Conservation (phyloP, 2,888 invertebrate genomes). For the Strigamia crassipes region DNA sequence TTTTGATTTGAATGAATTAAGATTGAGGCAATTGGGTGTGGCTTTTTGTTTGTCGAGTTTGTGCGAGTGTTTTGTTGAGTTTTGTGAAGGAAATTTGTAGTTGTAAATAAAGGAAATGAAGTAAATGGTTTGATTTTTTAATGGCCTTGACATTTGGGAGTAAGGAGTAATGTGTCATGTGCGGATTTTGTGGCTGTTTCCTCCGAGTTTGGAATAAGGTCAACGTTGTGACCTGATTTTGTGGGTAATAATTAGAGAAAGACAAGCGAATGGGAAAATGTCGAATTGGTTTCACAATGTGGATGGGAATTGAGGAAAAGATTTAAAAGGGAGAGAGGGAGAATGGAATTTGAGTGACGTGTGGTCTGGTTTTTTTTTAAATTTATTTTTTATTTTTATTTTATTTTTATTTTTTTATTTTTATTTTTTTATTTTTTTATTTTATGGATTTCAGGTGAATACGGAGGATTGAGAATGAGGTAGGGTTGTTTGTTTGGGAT, state of each 20-base stretch:
- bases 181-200: neutral
- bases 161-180: neutral
- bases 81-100: neutral
- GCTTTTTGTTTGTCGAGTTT: neutral
- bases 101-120: neutral
- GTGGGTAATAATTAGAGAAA: neutral
- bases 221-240: neutral
- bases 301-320: neutral
- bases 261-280: constrained; percentile 4
- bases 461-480: too few relatives aligned
- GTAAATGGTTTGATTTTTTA: neutral
- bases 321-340: neutral
- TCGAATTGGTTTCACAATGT: neutral
- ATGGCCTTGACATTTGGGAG: neutral
- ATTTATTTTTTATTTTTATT: too few relatives aligned
- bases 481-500: too few relatives aligned
- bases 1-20: too few relatives aligned
- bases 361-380: neutral
- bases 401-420: neutral
- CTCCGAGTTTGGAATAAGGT: neutral
- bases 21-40: neutral
- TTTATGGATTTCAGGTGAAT: too few relatives aligned
- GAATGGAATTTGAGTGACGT: neutral
- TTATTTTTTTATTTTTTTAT: neutral
- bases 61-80: neutral